Percentiles rank a stretch among this genome's conserved stretches.
phyloP scores from a whole-genome alignment of 1,140 invertebrate species.

The Oreohelix idahoensis region DNA sequence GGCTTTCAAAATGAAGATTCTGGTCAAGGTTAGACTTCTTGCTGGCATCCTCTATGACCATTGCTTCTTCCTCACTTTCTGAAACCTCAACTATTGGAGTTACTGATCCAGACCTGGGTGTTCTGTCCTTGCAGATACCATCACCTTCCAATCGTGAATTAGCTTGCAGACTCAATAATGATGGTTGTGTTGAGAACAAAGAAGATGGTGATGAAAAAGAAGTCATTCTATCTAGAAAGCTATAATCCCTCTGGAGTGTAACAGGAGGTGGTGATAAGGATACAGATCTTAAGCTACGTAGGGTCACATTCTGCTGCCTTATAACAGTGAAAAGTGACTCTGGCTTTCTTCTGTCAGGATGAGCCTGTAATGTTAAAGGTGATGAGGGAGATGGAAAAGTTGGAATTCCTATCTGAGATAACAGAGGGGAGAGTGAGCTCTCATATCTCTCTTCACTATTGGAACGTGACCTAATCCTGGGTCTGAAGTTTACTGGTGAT shows the following conservation, averaged over 20 bases:
- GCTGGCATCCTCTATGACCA: neutral
- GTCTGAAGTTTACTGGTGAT: conserved; percentile 10
- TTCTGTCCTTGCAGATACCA: neutral
- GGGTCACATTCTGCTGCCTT: neutral
- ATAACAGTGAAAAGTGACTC: conserved; percentile 25
- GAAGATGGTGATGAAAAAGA: neutral
- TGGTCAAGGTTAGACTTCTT: neutral
- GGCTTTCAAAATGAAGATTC: neutral
- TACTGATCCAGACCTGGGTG: neutral
- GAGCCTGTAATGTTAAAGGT: neutral
- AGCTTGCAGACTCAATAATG: neutral
- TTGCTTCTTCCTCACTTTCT: conserved; percentile 16
- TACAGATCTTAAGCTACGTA: neutral
- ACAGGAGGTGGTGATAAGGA: conserved; percentile 22
- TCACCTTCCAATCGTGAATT: neutral
- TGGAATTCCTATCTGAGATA: neutral
- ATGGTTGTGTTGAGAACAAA: neutral
- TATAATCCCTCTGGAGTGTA: neutral
- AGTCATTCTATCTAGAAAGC: neutral
- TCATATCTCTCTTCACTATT: conserved; percentile 16
- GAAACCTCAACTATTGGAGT: neutral
- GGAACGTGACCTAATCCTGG: neutral
- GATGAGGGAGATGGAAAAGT: neutral
- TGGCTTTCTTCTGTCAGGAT: neutral
- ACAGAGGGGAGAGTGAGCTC: neutral